phyloP scores from a whole-genome alignment of 1,140 invertebrate genomes.

The Ceratosolen solmsi region DNA sequence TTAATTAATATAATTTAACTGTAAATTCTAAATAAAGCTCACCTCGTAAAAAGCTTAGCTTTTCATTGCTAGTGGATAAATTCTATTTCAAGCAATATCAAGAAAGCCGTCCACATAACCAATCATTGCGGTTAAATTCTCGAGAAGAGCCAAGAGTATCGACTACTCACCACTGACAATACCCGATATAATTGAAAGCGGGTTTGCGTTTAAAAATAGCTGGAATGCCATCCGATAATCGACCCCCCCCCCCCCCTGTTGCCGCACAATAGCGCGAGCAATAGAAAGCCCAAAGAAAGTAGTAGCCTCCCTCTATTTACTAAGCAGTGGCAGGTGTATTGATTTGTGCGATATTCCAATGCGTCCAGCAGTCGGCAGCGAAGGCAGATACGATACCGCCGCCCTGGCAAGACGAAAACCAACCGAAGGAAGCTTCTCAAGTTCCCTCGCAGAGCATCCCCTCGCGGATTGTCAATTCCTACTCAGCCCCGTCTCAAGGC shows the following conservation, averaged over 20 bases:
- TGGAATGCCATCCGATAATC: background rate
- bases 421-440: slow-evolving; percentile 59
- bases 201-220: background rate
- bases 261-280: background rate
- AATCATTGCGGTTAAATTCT: no score
- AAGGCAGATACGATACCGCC: slow-evolving; percentile 19
- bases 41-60: no score
- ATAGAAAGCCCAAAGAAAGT: background rate
- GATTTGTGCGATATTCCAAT: background rate
- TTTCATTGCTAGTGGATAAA: no score
- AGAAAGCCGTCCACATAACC: no score
- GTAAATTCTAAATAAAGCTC: no score
- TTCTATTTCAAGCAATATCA: no score
- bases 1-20: no score
- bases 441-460: slow-evolving; percentile 58
- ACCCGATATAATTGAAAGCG: no score
- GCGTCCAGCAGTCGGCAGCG: background rate
- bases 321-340: slow-evolving; percentile 25
- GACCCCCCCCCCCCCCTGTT: no score
- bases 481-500: slow-evolving; percentile 78
- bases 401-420: slow-evolving; percentile 67
- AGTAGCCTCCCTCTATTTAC: background rate
- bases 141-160: no score
- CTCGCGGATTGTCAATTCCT: slow-evolving; percentile 78
- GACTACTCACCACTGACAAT: no score